Conservation (phyloP, 2,113 vertebrate genomes). For the Lutjanus erythropterus region DNA sequence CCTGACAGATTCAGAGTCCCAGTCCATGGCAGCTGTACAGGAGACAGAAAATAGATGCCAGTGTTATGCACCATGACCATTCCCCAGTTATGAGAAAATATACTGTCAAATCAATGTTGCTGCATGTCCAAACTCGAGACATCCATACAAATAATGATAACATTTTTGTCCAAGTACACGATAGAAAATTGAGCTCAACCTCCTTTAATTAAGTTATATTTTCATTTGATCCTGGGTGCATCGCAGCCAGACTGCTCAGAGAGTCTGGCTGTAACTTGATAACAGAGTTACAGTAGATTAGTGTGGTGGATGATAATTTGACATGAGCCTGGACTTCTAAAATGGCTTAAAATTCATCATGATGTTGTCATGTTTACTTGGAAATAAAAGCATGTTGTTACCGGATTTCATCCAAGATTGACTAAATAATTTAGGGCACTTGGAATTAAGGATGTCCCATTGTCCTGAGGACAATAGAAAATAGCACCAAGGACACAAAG, state of each 20-base stretch:
- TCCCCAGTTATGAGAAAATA: background rate
- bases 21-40: slow-evolving; percentile 87
- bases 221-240: background rate
- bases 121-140: background rate
- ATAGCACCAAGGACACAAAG: too few species aligned
- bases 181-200: too few species aligned
- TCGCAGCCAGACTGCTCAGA: too few species aligned
- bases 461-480: too few species aligned
- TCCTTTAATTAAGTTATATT: background rate
- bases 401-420: background rate
- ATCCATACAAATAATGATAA: background rate
- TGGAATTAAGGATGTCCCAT: too few species aligned
- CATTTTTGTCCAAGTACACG: background rate
- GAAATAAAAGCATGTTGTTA: background rate
- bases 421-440: too few species aligned
- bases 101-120: background rate
- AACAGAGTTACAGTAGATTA: too few species aligned
- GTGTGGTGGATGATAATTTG: too few species aligned
- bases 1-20: slow-evolving; percentile 89
- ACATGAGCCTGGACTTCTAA: too few species aligned
- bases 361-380: background rate
- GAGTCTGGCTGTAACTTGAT: too few species aligned
- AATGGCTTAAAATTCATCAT: background rate
- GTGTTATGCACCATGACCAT: background rate
- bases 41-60: slow-evolving; percentile 19